phyloP scores from a whole-genome alignment of 2,888 invertebrate species.

The Cataglyphis altisquamis region DNA sequence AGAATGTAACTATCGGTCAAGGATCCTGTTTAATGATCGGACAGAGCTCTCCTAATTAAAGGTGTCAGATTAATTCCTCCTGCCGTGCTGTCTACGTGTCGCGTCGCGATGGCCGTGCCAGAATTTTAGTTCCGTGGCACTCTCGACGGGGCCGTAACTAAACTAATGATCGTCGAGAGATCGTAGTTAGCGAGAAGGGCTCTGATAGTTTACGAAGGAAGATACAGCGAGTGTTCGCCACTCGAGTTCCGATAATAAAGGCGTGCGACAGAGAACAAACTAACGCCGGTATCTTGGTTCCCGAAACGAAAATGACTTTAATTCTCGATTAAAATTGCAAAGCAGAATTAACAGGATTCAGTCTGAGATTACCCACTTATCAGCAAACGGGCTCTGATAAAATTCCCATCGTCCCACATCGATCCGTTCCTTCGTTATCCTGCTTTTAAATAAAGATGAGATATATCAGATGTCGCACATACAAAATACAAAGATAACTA shows the following conservation, averaged over 20 bases:
- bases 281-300: neutral
- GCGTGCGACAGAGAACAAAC: neutral
- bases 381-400: slow-evolving; percentile 7
- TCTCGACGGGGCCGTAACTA: slow-evolving; percentile 37
- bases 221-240: neutral
- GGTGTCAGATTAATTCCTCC: neutral
- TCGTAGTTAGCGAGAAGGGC: slow-evolving; percentile 15
- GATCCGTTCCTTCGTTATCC: neutral
- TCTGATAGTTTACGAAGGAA: slow-evolving; percentile 2
- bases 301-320: slow-evolving; percentile 27
- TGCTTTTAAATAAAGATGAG: slow-evolving; percentile 35
- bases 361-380: slow-evolving; percentile 42
- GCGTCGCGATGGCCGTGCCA: neutral
- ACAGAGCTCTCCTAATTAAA: neutral
- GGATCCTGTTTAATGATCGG: neutral
- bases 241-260: slow-evolving; percentile 41
- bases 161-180: slow-evolving; percentile 51
- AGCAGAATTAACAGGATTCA: slow-evolving; percentile 42
- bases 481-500: neutral
- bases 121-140: slow-evolving; percentile 6
- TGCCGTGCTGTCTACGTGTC: neutral
- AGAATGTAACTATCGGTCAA: neutral
- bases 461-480: neutral
- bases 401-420: neutral
- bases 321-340: slow-evolving; percentile 49